These are phyloP conservation scores for Catostomus latipinnis DNA, from an alignment of 2,797 vertebrate genomes.

Conservation along the genomic window DNA sequence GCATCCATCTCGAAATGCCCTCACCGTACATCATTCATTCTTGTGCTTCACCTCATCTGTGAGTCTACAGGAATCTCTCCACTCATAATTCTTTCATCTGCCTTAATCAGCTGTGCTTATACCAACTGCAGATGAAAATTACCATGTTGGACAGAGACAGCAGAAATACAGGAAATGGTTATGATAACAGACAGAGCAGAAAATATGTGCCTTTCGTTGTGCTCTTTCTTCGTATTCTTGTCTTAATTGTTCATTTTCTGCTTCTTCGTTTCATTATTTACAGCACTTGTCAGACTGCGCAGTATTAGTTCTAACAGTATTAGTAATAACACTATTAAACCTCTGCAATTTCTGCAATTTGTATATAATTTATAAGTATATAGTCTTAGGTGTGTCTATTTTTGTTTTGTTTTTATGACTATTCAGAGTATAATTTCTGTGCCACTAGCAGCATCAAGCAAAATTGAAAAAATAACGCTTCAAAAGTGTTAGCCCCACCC, in stretches of 20 bases:
- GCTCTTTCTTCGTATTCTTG: not conserved
- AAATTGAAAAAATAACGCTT: too few species aligned
- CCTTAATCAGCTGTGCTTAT: slow-evolving; percentile 13
- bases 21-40: not conserved
- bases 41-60: not conserved
- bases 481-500: too few species aligned
- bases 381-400: too few species aligned
- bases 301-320: too few species aligned
- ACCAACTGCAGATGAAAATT: slow-evolving; percentile 34
- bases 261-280: not conserved
- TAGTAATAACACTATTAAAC: too few species aligned
- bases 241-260: not conserved
- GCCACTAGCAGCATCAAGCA: too few species aligned
- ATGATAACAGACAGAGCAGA: slow-evolving; percentile 19
- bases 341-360: too few species aligned
- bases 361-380: too few species aligned
- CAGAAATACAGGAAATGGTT: slow-evolving; percentile 33
- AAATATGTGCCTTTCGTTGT: slow-evolving; percentile 15
- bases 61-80: slow-evolving; percentile 33
- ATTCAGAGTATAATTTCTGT: too few species aligned
- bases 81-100: slow-evolving; percentile 13
- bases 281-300: too few species aligned
- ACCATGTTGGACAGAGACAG: slow-evolving; percentile 19
- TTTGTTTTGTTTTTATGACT: too few species aligned
- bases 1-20: not conserved